A percentile compares a stretch with the other conserved stretches of the same genome.
Evolutionary conservation across 2,888 invertebrate species (phyloP).

Genomic region (Chrysolina oricalcia): DNA sequence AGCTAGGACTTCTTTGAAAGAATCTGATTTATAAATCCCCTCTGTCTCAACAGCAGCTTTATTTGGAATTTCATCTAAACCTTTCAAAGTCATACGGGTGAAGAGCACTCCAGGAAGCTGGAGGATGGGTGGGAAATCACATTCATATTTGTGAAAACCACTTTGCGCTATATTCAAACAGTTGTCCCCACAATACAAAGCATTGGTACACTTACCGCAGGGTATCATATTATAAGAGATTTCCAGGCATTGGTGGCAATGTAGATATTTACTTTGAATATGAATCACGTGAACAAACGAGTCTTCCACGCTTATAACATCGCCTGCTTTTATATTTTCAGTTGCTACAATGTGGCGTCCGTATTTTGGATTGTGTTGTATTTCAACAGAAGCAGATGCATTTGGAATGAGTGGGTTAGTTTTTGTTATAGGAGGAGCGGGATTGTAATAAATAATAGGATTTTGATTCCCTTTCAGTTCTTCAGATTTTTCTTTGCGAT

Average conservation of each 20-base stretch:
- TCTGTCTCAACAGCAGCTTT: slow-evolving; percentile 54
- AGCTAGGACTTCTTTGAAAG: slow-evolving; percentile 76
- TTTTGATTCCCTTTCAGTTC: slow-evolving; percentile 43
- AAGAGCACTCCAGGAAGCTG: slow-evolving; percentile 79
- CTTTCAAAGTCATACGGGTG: slow-evolving; percentile 74
- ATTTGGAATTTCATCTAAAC: slow-evolving; percentile 67
- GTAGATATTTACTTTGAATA: slow-evolving; percentile 71
- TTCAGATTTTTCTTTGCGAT: slow-evolving; percentile 59
- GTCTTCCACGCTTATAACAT: slow-evolving; percentile 83
- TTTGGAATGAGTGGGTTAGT: slow-evolving; percentile 33
- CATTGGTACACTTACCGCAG: slow-evolving; percentile 77
- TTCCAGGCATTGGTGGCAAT: slow-evolving; percentile 81
- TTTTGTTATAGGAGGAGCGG: slow-evolving; percentile 24
- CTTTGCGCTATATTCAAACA: slow-evolving; percentile 79
- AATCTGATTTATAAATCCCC: slow-evolving; percentile 71
- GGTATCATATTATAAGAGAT: slow-evolving; percentile 76
- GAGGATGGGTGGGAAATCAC: slow-evolving; percentile 78
- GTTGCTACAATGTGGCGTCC: slow-evolving; percentile 83
- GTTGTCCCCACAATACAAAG: slow-evolving; percentile 77
- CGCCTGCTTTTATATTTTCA: slow-evolving; percentile 80
- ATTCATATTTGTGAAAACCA: slow-evolving; percentile 84
- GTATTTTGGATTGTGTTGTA: slow-evolving; percentile 75
- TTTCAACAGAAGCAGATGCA: slow-evolving; percentile 77
- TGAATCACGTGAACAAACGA: slow-evolving; percentile 79
- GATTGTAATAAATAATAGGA: slow-evolving; percentile 22